Percentiles rank a stretch among this genome's conserved stretches.
Evolutionary conservation across 92 coral and sea anemone genomes (phyloP).

Genomic region (Umimayanthus kanabou): DNA sequence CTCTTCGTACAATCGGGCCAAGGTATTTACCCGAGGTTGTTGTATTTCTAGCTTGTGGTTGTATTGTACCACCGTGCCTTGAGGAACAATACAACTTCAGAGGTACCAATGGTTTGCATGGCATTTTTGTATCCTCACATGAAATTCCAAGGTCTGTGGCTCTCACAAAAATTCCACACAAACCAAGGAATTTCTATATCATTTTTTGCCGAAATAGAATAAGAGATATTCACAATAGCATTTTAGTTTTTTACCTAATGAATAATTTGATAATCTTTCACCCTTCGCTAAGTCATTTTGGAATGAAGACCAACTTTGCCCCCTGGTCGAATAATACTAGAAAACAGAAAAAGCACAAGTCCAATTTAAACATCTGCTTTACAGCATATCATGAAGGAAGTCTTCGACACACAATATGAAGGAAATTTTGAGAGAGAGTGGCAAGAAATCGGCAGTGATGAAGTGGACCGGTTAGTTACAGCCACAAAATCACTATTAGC

Average conservation of each 20-base stretch:
- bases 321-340: background rate
- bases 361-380: background rate
- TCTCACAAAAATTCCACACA: background rate
- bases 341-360: background rate
- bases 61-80: too few species aligned
- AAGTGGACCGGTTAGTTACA: background rate
- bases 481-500: slow-evolving; percentile 18
- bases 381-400: background rate
- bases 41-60: too few species aligned
- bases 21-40: too few species aligned
- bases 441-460: slow-evolving; percentile 7
- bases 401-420: background rate
- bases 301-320: background rate
- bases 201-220: background rate
- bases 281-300: background rate
- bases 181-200: background rate
- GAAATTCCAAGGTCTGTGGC: background rate
- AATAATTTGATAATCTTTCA: too few species aligned
- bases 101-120: too few species aligned
- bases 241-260: too few species aligned
- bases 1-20: too few species aligned
- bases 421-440: background rate
- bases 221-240: background rate
- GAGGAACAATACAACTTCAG: too few species aligned
- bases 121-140: too few species aligned